These are phyloP conservation scores for Coremacera marginata DNA, from an alignment of 2,888 invertebrate species.

Conservation along the genomic window DNA sequence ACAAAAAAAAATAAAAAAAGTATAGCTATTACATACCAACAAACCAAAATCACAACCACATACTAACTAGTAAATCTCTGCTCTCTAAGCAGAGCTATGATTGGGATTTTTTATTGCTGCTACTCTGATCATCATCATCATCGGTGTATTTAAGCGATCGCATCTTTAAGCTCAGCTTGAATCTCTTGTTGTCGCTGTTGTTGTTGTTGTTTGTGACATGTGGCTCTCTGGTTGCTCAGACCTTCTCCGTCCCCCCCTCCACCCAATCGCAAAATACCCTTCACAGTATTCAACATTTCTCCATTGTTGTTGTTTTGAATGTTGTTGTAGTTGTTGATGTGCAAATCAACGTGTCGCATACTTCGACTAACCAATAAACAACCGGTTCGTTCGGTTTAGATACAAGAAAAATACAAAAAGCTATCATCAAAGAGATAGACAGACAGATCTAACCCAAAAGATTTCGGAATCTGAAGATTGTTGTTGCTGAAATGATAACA, in stretches of 20 bases:
- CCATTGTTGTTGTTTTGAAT: conserved; percentile 24
- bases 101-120: conserved; percentile 20
- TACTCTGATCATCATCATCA: conserved; percentile 4
- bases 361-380: conserved; percentile 37
- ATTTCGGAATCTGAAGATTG: neutral
- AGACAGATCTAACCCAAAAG: neutral
- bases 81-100: conserved; percentile 13
- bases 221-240: neutral
- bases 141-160: conserved; percentile 24
- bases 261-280: neutral
- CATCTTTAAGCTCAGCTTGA: conserved; percentile 36
- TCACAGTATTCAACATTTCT: neutral
- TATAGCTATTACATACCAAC: neutral
- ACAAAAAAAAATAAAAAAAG: neutral
- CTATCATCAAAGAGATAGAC: neutral
- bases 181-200: too few relatives aligned
- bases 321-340: too few relatives aligned
- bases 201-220: neutral
- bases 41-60: neutral
- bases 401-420: neutral
- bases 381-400: conserved; percentile 42
- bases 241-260: neutral
- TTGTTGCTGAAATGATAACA: too few relatives aligned
- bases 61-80: conserved; percentile 3
- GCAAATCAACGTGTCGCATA: conserved; percentile 42